Percentiles rank a stretch among this genome's conserved stretches.
These are phyloP conservation scores for Mycteria americana DNA, from an alignment of 2,797 vertebrate genomes.

Conservation along the genomic window DNA sequence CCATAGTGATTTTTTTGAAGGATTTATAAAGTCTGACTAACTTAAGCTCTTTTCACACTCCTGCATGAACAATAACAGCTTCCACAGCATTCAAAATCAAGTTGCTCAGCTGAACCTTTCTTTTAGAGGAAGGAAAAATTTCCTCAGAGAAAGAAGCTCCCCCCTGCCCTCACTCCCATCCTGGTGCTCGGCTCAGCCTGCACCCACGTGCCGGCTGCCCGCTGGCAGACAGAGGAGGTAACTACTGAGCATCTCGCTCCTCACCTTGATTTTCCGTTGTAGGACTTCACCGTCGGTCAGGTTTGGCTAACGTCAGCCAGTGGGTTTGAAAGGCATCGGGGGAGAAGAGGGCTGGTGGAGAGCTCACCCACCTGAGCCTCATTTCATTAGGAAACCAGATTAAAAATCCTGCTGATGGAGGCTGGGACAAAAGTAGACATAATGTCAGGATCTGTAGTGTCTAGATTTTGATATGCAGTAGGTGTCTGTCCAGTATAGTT, in stretches of 20 bases:
- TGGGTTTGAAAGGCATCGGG: background rate
- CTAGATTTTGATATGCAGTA: conserved; percentile 8
- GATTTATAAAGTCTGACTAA: background rate
- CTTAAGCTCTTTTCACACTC: background rate
- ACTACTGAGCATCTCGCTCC: background rate
- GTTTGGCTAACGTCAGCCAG: background rate
- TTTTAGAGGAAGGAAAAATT: background rate
- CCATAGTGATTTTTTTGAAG: background rate
- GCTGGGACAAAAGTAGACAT: conserved; percentile 20
- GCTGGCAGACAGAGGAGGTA: background rate
- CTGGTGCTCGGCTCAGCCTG: rapidly evolving
- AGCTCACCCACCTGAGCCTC: background rate
- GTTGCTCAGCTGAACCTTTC: background rate
- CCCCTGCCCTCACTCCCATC: background rate
- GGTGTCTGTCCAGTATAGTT: background rate
- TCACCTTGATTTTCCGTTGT: background rate
- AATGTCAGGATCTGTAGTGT: background rate
- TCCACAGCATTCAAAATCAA: background rate
- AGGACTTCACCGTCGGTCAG: background rate
- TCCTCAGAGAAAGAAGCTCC: background rate
- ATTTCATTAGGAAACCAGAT: conserved; percentile 27
- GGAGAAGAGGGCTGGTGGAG: background rate
- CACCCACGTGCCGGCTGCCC: rapidly evolving
- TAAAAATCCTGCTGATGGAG: conserved; percentile 46
- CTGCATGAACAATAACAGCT: background rate